phyloP scores from a whole-genome alignment of 2,113 vertebrate species.

The Myanophis thanlyinensis region DNA sequence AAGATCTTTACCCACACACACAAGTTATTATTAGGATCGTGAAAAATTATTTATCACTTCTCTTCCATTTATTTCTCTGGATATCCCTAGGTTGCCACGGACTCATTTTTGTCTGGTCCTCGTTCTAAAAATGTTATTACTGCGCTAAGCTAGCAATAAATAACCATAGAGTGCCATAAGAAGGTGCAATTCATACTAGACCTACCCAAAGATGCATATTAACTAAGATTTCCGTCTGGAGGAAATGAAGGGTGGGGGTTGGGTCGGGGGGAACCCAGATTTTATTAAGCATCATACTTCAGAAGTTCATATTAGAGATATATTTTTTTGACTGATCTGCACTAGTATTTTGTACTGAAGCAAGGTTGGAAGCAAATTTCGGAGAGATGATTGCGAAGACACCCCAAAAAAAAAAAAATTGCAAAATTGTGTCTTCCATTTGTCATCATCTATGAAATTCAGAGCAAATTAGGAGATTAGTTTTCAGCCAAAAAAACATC shows the following conservation, averaged over 20 bases:
- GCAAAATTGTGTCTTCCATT: neutral
- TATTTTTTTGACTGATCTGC: neutral
- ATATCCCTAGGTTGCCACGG: conserved; percentile 29
- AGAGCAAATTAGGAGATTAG: neutral
- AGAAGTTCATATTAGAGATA: neutral
- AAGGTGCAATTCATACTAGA: conserved; percentile 53
- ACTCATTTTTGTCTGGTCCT: conserved; percentile 36
- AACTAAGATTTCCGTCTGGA: neutral
- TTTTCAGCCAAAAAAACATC: neutral
- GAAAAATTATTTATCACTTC: conserved; percentile 54
- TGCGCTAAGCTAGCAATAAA: conserved; percentile 46
- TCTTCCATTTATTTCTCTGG: conserved; percentile 36
- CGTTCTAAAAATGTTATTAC: conserved; percentile 44
- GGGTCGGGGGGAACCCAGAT: neutral
- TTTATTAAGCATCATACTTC: neutral
- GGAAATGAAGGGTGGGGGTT: neutral
- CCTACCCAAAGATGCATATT: conserved; percentile 55
- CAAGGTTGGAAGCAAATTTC: neutral
- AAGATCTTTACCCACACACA: conserved; percentile 40
- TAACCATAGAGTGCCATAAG: conserved; percentile 44
- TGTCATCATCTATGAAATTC: neutral
- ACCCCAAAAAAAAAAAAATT: neutral
- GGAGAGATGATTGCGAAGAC: neutral
- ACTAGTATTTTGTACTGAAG: neutral
- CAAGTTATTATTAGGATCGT: conserved; percentile 56